Evolutionary conservation across 2,888 invertebrate genomes (phyloP), one percentile per base, ranked within the genome.

Genomic region (Phortica magna): DNA sequence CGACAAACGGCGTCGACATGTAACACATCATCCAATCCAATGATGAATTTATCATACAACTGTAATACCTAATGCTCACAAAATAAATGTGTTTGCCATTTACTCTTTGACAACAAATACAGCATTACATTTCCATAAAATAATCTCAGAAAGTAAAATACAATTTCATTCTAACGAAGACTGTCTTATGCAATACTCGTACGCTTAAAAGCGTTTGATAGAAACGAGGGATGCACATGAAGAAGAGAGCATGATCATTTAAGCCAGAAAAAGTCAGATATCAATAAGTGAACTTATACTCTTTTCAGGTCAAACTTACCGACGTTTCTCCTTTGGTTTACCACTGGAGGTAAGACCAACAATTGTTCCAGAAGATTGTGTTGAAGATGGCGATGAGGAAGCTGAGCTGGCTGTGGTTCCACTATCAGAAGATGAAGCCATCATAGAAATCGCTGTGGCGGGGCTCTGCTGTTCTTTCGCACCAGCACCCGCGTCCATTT

Each of bases 261-360:
- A 81, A 75, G 78, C 78, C 74, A 79, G 65, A 64, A 53, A 53
- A 53, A 10, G 2, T 53, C 12, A n/a, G 53, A 53, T 14, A 53
- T 53, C n/a, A 3, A 10, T 53, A 53, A 14, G 1, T 53, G 3
- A 14, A 3, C 7, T 5, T 10, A 14, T 53, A 14, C n/a, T 2
- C 53, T 61, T 31, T 22, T 64, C 10, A 53, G 39, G 41, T 72
- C 57, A 48, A 9, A 81, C 90, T 94, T 92, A 95, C 95, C 95
- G 94, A 92, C 95, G 93, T 92, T 95, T 95, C 90, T 95, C 95
- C 93, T 94, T 95, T 82, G 94, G 93, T 89, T 91, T 91, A 68
- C 90, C 90, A 77, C 83, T 87, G 73, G 86, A 88, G 72, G 89
- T 90, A 74, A 90, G 79, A 73, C 82, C 83, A 42, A 78, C 82